These are phyloP conservation scores for Nyctereutes procyonoides DNA, from an alignment of 2,113 vertebrate genomes.

Conservation along the genomic window DNA sequence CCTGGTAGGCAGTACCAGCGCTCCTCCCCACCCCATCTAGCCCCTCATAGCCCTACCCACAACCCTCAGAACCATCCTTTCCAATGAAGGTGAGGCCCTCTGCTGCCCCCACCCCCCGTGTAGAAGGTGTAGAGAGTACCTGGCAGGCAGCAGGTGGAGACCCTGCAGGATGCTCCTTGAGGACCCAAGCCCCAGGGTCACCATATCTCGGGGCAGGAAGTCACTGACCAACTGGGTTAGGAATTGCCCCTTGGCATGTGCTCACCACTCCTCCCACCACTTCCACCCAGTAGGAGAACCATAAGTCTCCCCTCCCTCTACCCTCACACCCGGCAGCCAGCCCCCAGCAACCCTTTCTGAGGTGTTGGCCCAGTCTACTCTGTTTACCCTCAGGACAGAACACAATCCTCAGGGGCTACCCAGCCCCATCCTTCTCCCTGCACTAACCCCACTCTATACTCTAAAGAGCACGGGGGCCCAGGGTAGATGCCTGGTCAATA, in stretches of 20 bases:
- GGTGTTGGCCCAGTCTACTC: not conserved
- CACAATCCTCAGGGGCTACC: not conserved
- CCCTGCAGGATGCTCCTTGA: not conserved
- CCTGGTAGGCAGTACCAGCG: not conserved
- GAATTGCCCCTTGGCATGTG: not conserved
- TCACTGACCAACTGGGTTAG: not conserved
- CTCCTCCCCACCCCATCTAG: not conserved
- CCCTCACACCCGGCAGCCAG: not conserved
- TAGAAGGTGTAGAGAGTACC: not conserved
- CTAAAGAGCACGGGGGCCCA: not conserved
- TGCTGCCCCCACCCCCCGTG: not conserved
- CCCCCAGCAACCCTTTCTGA: no score
- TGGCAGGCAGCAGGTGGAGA: not conserved
- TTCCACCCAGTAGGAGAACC: not conserved
- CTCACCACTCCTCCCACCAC: not conserved
- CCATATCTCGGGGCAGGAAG: not conserved
- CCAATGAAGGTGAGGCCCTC: not conserved
- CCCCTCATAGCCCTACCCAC: rapidly evolving
- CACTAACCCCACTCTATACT: not conserved
- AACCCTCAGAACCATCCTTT: not conserved
- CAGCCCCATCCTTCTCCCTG: not conserved
- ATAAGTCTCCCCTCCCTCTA: not conserved
- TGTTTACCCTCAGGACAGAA: not conserved
- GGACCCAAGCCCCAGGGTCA: not conserved
- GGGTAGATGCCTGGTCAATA: not conserved